Evolutionary conservation across 2,888 invertebrate genomes (phyloP).

Genomic region (Auanema freiburgensis): DNA sequence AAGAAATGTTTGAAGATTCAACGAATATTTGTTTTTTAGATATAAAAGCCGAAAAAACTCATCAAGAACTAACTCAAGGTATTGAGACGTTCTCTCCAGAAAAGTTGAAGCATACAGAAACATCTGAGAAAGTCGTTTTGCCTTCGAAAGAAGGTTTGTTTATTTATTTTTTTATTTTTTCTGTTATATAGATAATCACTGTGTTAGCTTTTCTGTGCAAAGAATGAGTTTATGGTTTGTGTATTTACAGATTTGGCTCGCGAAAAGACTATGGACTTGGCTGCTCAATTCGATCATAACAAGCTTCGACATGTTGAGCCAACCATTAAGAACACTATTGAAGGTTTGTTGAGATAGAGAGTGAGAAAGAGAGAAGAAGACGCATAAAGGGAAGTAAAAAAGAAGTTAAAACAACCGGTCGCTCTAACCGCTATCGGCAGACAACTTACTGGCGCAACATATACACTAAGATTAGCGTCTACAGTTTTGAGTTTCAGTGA

Average conservation of each 20-base stretch:
- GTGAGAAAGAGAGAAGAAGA: too few relatives aligned
- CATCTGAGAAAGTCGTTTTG: constrained; percentile 50
- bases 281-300: constrained; percentile 50
- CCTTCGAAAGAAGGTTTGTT: constrained; percentile 44
- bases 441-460: too few relatives aligned
- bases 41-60: constrained; percentile 48
- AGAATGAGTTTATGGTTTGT: constrained; percentile 2
- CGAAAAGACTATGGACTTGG: constrained; percentile 54
- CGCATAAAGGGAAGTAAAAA: too few relatives aligned
- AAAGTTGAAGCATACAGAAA: constrained; percentile 53
- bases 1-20: neutral
- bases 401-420: too few relatives aligned
- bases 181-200: neutral
- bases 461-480: too few relatives aligned
- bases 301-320: constrained; percentile 56
- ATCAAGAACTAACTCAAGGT: constrained; percentile 68
- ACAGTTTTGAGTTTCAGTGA: too few relatives aligned
- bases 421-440: too few relatives aligned
- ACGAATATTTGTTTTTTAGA: constrained; percentile 22
- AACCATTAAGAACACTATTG: constrained; percentile 43
- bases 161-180: neutral
- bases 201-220: neutral
- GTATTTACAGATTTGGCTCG: constrained; percentile 49
- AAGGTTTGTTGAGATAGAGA: constrained; percentile 25
- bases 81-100: constrained; percentile 82